A percentile compares a stretch with the other conserved stretches of the same genome.
Conservation (phyloP, 2,888 invertebrate genomes). For the Mantis religiosa region DNA sequence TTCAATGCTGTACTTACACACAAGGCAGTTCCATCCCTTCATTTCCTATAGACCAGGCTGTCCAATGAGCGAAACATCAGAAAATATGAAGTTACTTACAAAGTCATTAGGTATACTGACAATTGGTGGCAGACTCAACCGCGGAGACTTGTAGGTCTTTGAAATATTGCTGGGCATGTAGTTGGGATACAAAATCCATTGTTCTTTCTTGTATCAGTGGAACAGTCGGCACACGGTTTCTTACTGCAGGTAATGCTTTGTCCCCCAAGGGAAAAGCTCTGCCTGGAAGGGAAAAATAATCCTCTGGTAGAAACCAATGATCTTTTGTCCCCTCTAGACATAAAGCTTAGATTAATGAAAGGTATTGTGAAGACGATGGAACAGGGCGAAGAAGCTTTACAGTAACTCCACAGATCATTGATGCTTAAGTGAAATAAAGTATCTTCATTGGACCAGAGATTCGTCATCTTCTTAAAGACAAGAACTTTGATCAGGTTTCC, state of each 20-base stretch:
- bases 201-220: constrained; percentile 26
- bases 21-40: constrained; percentile 15
- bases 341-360: not conserved
- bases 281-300: not conserved
- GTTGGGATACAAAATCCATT: constrained; percentile 31
- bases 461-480: not conserved
- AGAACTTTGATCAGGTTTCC: not conserved
- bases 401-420: not conserved
- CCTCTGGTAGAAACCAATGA: not conserved
- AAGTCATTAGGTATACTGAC: not conserved
- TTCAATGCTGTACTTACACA: not conserved
- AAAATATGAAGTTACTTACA: constrained; percentile 28
- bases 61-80: constrained; percentile 22
- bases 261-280: not conserved
- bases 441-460: not conserved
- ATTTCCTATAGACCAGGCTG: constrained; percentile 25
- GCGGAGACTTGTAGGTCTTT: constrained; percentile 34
- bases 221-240: not conserved
- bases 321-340: too few species aligned
- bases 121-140: constrained; percentile 30
- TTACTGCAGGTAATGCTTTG: not conserved
- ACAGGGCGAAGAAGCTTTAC: not conserved
- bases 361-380: not conserved
- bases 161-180: constrained; percentile 29
- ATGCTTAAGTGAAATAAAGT: not conserved